Conservation (phyloP, 2,888 invertebrate species). For the Isotomurus palustris region DNA sequence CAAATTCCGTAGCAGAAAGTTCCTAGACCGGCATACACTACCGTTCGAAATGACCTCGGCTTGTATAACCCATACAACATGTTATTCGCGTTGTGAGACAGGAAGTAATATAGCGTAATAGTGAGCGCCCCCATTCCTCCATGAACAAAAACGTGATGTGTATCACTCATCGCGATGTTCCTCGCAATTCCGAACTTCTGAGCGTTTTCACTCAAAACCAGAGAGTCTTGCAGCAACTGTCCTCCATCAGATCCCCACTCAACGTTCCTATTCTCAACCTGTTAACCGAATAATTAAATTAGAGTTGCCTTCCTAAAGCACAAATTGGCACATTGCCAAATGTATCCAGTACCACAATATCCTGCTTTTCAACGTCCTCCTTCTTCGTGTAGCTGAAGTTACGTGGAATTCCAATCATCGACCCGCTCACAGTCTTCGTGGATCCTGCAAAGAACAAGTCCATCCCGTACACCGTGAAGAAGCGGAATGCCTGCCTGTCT, state of each 20-base stretch:
- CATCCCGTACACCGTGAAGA: slow-evolving; percentile 69
- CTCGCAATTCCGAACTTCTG: slow-evolving; percentile 75
- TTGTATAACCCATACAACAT: slow-evolving; percentile 57
- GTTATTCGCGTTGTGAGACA: slow-evolving; percentile 56
- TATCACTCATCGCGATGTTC: slow-evolving; percentile 63
- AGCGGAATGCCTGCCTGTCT: slow-evolving; percentile 56
- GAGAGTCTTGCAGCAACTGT: slow-evolving; percentile 59
- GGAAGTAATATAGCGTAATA: slow-evolving; percentile 55
- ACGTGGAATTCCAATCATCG: slow-evolving; percentile 66
- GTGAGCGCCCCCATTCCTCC: slow-evolving; percentile 55
- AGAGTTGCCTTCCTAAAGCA: background rate
- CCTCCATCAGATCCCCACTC: slow-evolving; percentile 64
- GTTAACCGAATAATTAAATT: slow-evolving; percentile 46
- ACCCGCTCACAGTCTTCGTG: slow-evolving; percentile 56
- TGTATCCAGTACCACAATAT: slow-evolving; percentile 33
- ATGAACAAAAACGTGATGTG: slow-evolving; percentile 58
- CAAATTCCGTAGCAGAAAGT: slow-evolving; percentile 60
- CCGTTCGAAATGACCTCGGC: slow-evolving; percentile 53
- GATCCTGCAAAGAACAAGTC: slow-evolving; percentile 67
- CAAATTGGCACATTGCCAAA: too few species aligned
- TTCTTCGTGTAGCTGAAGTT: slow-evolving; percentile 61
- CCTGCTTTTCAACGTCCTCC: slow-evolving; percentile 54
- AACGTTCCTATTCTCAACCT: slow-evolving; percentile 61
- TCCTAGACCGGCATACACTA: slow-evolving; percentile 58
- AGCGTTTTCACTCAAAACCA: slow-evolving; percentile 71